Conservation (phyloP, 64 coral and sea anemone species). For the Pocillopora damicornis region DNA sequence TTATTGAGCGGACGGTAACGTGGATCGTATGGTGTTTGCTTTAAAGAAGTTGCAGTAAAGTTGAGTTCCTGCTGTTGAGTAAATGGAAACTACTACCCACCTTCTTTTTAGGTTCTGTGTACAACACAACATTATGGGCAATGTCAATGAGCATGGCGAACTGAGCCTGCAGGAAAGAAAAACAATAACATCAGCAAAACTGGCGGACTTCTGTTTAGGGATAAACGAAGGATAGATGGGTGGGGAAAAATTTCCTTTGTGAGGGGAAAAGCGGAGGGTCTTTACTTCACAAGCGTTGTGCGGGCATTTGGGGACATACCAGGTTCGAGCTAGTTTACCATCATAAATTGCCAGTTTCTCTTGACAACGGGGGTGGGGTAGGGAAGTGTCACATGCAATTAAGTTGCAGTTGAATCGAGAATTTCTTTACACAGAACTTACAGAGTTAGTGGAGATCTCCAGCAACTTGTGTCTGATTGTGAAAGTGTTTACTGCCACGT, state of each 20-base stretch:
- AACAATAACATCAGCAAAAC: neutral
- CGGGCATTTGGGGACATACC: no score
- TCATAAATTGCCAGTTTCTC: no score
- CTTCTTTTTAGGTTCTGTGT: conserved; percentile 98
- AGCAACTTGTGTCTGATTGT: conserved; percentile 87
- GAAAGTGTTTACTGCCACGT: conserved; percentile 72
- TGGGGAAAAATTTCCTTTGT: no score
- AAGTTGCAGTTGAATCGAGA: neutral
- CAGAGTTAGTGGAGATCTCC: conserved; percentile 95
- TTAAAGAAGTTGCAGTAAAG: no score
- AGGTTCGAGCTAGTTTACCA: no score
- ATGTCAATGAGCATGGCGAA: conserved; percentile 92
- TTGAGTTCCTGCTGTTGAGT: neutral
- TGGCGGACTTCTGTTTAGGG: neutral
- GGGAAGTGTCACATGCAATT: no score
- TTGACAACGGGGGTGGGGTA: no score
- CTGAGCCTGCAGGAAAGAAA: conserved; percentile 60
- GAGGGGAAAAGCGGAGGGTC: no score
- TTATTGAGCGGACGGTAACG: no score
- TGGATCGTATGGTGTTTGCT: no score
- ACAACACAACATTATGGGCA: conserved; percentile 85
- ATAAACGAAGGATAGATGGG: no score
- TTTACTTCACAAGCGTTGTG: no score
- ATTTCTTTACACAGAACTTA: conserved; percentile 5
- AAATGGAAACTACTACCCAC: conserved; percentile 1